Conservation (phyloP, 2,888 invertebrate species). For the Athrips mouffetella region DNA sequence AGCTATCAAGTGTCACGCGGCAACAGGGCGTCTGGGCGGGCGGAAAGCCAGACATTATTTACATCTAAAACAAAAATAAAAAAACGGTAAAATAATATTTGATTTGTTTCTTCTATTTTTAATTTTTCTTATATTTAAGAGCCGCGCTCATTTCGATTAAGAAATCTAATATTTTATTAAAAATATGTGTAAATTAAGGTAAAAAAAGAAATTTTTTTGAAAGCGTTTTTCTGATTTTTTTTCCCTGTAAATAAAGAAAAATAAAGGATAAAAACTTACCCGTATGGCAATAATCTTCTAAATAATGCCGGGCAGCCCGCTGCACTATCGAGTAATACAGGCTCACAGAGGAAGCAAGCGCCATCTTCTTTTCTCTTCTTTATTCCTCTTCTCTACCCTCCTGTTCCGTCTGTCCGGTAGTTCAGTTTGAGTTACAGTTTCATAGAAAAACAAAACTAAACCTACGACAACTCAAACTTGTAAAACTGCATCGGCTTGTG, state of each 20-base stretch:
- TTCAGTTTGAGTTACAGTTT: conserved; percentile 43
- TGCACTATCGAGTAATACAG: conserved; percentile 84
- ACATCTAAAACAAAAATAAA: neutral
- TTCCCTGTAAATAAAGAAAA: neutral
- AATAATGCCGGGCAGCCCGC: conserved; percentile 81
- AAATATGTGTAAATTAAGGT: neutral
- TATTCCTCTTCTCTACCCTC: conserved; percentile 33
- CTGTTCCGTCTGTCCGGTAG: conserved; percentile 45
- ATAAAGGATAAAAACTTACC: conserved; percentile 56
- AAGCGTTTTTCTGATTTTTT: neutral
- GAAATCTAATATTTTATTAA: neutral
- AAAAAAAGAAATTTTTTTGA: neutral
- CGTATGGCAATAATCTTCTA: conserved; percentile 83
- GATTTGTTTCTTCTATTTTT: too few species aligned
- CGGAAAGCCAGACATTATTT: neutral
- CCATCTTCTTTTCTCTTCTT: conserved; percentile 65
- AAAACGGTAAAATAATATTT: too few species aligned
- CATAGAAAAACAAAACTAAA: conserved; percentile 53
- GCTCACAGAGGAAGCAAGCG: conserved; percentile 82
- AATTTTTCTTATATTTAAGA: too few species aligned
- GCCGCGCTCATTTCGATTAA: too few species aligned
- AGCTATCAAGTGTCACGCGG: neutral
- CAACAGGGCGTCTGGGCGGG: neutral
- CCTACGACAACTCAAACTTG: conserved; percentile 53
- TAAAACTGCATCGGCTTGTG: conserved; percentile 53